A percentile compares a stretch with the other conserved stretches of the same genome.
These are phyloP conservation scores for Chionoecetes opilio DNA, from an alignment of 1,140 invertebrate species.

Conservation along the genomic window DNA sequence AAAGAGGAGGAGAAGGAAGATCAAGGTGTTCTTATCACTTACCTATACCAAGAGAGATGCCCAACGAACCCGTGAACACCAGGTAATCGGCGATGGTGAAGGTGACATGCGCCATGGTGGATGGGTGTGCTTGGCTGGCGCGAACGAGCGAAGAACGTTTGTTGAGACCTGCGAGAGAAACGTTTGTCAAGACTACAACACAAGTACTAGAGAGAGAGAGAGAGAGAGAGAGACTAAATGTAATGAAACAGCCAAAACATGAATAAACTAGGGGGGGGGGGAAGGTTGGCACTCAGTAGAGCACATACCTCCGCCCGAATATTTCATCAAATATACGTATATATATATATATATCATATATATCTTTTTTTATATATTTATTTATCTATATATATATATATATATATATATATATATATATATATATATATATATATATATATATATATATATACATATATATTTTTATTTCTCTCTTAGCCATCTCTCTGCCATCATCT, in stretches of 20 bases:
- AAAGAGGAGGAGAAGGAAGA: neutral
- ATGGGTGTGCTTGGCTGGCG: neutral
- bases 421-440: too few relatives aligned
- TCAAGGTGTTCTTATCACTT: neutral
- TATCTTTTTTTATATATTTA: too few relatives aligned
- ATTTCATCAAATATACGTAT: too few relatives aligned
- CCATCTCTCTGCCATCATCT: too few relatives aligned
- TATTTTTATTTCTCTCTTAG: too few relatives aligned
- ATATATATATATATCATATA: too few relatives aligned
- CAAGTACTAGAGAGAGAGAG: neutral
- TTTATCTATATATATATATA: too few relatives aligned
- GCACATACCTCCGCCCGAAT: too few relatives aligned
- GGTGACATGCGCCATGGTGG: neutral
- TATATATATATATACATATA: too few relatives aligned
- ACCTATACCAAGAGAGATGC: slow-evolving; percentile 54
- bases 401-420: too few relatives aligned
- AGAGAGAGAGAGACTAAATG: slow-evolving; percentile 7
- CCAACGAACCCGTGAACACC: slow-evolving; percentile 27
- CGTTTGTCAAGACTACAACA: neutral
- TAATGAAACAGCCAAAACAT: neutral
- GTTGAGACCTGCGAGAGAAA: neutral
- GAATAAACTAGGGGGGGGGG: too few relatives aligned
- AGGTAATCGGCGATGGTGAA: slow-evolving; percentile 41
- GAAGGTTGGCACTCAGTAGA: too few relatives aligned
- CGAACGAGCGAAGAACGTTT: neutral